Base-by-base conservation (phyloP, 2,888 invertebrate species). In the Aromia moschata region DNA sequence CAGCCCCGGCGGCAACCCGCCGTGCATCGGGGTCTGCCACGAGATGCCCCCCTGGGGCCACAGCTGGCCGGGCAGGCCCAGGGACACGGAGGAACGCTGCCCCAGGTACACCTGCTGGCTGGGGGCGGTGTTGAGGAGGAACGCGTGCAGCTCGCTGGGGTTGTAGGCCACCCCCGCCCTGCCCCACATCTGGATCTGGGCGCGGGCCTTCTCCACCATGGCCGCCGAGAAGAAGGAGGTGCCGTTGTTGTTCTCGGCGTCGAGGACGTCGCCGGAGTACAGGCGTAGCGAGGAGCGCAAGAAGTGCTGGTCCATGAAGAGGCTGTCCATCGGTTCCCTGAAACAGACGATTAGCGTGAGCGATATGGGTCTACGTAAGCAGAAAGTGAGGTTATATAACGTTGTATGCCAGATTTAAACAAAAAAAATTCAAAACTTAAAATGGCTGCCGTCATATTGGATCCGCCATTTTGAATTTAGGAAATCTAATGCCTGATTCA, bases 251-350 rank as follows among this genome's bases (percentile, higher is more conserved):
- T 80, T 80, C 63, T 81, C 83, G 14, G 82, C 83, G 73, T 80
- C 86, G 74, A 80, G 82, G 45, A 83, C 80, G 67, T 85, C 85
- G 52, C 87, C 86, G 3, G 89, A 80, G 74, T 85, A 86, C 2
- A 86, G 82, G 18, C 86, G 80, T 36, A 84, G 75, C 1, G 86
- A 83, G 2, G 85, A 84, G 36, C 87, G 86, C 10, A 91, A 83
- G 73, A 91, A 84, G 74, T 90, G 90, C 75, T 91, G 91, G 74
- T 91, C 91, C 85, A 90, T 89, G 77, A 91, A 83, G 83, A 92
- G 86, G 72, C 87, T 82, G 80, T 92, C 92, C 89, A 92, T 90
- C 33, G 91, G 91, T 76, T 92, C 92, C 82, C 81, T 81, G 79
- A 18, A 80, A 81, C 69, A 61, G 76, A 67, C n/a, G n/a, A n/a